These are phyloP conservation scores for Euproctis similis DNA, from an alignment of 2,888 invertebrate species.

Conservation along the genomic window DNA sequence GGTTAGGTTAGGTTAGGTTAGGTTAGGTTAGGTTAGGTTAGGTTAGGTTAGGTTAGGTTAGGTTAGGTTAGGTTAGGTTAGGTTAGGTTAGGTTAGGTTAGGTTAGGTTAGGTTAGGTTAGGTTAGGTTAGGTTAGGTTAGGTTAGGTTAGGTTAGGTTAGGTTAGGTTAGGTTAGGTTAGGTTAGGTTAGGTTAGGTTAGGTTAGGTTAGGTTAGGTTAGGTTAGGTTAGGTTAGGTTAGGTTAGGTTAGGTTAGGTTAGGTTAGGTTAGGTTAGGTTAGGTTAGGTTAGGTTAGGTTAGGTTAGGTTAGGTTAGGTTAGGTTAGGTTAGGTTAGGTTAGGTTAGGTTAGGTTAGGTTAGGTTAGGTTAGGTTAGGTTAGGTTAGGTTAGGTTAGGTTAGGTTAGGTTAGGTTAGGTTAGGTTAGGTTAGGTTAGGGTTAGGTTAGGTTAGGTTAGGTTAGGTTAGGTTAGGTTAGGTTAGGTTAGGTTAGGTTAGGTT, in stretches of 20 bases:
- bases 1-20: constrained; percentile 5
- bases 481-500: constrained; percentile 10
- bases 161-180: constrained; percentile 5
- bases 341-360: constrained; percentile 7
- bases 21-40: constrained; percentile 5
- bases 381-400: constrained; percentile 7
- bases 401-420: constrained; percentile 7
- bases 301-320: constrained; percentile 6
- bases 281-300: constrained; percentile 7
- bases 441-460: constrained; percentile 8
- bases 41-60: constrained; percentile 4
- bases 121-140: constrained; percentile 1
- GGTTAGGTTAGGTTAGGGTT: too few species aligned
- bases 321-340: constrained; percentile 7
- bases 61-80: constrained; percentile 5
- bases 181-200: constrained; percentile 2
- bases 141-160: constrained; percentile 5
- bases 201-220: constrained; percentile 4
- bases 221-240: constrained; percentile 3
- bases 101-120: constrained; percentile 2
- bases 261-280: constrained; percentile 4
- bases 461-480: constrained; percentile 9
- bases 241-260: constrained; percentile 6
- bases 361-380: constrained; percentile 7
- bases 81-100: constrained; percentile 5